Percentiles rank a stretch among this genome's conserved stretches.
Evolutionary conservation across 2,797 vertebrate species (phyloP).

Genomic region (Salarias fasciatus): DNA sequence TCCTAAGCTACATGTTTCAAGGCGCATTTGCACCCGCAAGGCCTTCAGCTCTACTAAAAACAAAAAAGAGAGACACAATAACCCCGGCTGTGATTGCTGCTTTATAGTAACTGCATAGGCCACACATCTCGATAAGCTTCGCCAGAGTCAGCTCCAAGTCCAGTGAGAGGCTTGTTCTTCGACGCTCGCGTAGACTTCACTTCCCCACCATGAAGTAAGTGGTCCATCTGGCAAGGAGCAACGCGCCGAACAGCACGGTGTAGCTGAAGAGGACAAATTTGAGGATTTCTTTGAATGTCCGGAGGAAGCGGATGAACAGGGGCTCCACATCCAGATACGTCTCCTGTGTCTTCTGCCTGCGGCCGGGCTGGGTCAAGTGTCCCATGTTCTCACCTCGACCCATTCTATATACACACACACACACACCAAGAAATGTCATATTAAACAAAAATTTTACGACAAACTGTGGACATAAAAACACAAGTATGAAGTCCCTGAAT

Average conservation of each 20-base stretch:
- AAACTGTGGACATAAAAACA: too few relatives aligned
- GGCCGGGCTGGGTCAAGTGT: slow-evolving; percentile 44
- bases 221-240: slow-evolving; percentile 95
- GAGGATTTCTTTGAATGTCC: slow-evolving; percentile 91
- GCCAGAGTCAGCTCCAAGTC: slow-evolving; percentile 26
- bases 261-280: slow-evolving; percentile 96
- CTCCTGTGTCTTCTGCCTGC: slow-evolving; percentile 59
- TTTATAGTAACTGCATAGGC: slow-evolving; percentile 43
- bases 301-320: slow-evolving; percentile 88
- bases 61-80: slow-evolving; percentile 1
- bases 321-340: slow-evolving; percentile 80
- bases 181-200: slow-evolving; percentile 38
- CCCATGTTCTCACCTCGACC: slow-evolving; percentile 63
- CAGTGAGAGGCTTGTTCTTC: slow-evolving; percentile 19
- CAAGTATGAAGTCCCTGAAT: too few relatives aligned
- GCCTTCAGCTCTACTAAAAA: slow-evolving; percentile 13
- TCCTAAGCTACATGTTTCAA: slow-evolving; percentile 6
- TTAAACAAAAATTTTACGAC: too few relatives aligned
- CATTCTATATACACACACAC: slow-evolving; percentile 60
- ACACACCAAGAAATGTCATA: too few relatives aligned
- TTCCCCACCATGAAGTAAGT: slow-evolving; percentile 95
- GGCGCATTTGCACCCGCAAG: not conserved
- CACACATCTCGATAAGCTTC: slow-evolving; percentile 18
- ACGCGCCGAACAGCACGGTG: slow-evolving; percentile 92
- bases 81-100: slow-evolving; percentile 4